phyloP scores from a whole-genome alignment of 64 coral and sea anemone species.

The Montipora capricornis region DNA sequence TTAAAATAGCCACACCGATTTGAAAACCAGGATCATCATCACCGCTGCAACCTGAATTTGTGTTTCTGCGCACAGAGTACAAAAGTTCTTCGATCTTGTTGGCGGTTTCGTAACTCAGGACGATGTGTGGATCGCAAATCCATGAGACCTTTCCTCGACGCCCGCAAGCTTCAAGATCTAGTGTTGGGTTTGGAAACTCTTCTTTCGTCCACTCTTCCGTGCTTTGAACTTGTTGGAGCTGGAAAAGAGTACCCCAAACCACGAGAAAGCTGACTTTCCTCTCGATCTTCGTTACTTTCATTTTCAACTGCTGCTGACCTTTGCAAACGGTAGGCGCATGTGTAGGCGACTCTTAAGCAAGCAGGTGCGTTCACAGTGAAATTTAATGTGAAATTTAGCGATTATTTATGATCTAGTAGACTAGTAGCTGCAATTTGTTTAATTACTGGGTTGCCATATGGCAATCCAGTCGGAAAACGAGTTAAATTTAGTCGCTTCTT shows the following conservation, averaged over 20 bases:
- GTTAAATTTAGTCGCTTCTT: too few relatives aligned
- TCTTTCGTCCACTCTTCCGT: slow-evolving; percentile 67
- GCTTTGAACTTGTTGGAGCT: not conserved
- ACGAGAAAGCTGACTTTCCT: not conserved
- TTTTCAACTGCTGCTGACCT: too few relatives aligned
- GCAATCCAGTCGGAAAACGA: too few relatives aligned
- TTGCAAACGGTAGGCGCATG: too few relatives aligned
- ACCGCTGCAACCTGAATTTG: slow-evolving; percentile 67
- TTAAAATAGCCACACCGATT: slow-evolving; percentile 84
- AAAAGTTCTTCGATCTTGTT: slow-evolving; percentile 80
- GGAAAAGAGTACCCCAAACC: not conserved
- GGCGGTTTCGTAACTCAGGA: slow-evolving; percentile 75
- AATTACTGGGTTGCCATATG: too few relatives aligned
- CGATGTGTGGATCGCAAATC: slow-evolving; percentile 85
- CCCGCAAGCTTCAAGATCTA: slow-evolving; percentile 78
- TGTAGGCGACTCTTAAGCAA: too few relatives aligned
- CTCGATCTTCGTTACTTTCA: not conserved
- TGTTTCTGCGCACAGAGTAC: slow-evolving; percentile 57
- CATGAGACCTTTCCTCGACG: slow-evolving; percentile 73
- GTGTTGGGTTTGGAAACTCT: slow-evolving; percentile 83
- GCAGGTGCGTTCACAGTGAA: too few relatives aligned
- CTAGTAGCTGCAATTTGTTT: too few relatives aligned
- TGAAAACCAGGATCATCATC: slow-evolving; percentile 72
- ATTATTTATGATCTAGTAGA: too few relatives aligned
- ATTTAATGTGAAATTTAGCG: too few relatives aligned